Percentiles rank a stretch among this genome's conserved stretches.
phyloP scores from a whole-genome alignment of 30 jellyfish, hydroid and myxozoan species.

The Pelagia noctiluca region DNA sequence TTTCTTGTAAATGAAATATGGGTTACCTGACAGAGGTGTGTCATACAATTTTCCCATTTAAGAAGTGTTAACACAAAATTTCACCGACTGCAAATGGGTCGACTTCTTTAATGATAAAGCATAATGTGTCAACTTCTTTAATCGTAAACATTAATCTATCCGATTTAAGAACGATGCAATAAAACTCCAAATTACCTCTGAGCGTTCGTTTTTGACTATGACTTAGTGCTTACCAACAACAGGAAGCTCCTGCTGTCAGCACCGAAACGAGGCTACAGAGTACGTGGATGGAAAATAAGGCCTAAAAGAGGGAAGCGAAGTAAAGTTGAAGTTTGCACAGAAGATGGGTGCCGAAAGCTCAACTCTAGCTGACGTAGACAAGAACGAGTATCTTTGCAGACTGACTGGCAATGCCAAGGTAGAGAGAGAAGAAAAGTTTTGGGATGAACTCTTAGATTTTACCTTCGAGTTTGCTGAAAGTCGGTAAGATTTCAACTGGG shows the following conservation, averaged over 20 bases:
- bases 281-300: neutral
- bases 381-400: constrained; percentile 24
- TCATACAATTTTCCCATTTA: no score
- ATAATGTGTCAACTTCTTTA: no score
- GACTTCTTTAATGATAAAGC: no score
- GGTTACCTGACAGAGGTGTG: no score
- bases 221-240: no score
- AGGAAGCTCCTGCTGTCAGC: neutral
- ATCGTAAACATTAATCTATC: no score
- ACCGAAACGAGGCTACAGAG: neutral
- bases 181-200: no score
- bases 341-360: constrained; percentile 86
- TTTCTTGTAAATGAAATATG: no score
- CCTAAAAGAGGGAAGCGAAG: neutral
- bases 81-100: no score
- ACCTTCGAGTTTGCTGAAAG: constrained; percentile 39
- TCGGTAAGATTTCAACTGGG: constrained; percentile 55
- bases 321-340: neutral
- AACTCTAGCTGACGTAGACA: constrained; percentile 44
- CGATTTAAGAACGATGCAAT: no score
- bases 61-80: no score
- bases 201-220: no score
- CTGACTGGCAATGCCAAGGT: constrained; percentile 38
- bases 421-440: constrained; percentile 76
- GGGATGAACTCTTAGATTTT: constrained; percentile 69